Percentiles rank a stretch among this genome's conserved stretches.
phyloP scores from a whole-genome alignment of 2,113 vertebrate genomes.

The Prunella himalayana region DNA sequence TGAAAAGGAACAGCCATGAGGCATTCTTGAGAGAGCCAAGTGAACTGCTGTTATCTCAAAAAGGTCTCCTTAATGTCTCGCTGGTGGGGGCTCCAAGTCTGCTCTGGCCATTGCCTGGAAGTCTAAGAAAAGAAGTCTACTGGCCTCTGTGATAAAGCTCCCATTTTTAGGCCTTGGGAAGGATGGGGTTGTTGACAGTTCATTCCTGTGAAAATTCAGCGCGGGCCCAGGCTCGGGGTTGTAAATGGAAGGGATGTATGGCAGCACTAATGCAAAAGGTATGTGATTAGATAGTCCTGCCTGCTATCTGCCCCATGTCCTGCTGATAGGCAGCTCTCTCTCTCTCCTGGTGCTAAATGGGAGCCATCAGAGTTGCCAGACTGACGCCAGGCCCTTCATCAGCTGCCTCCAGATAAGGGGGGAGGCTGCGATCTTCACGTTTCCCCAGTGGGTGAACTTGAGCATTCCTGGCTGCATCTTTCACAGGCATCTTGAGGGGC shows the following conservation, averaged over 20 bases:
- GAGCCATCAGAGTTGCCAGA: conserved; percentile 79
- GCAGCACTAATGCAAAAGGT: conserved; percentile 56
- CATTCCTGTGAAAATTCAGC: conserved; percentile 77
- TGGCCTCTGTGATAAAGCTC: conserved; percentile 67
- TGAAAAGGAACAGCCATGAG: conserved; percentile 63
- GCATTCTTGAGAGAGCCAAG: conserved; percentile 55
- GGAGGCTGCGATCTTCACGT: conserved; percentile 40
- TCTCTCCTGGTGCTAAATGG: conserved; percentile 67
- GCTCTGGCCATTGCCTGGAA: conserved; percentile 52
- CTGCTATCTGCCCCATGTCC: conserved; percentile 65
- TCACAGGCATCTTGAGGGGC: conserved; percentile 26
- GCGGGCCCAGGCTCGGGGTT: conserved; percentile 43
- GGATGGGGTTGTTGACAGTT: conserved; percentile 81
- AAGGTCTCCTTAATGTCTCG: conserved; percentile 65
- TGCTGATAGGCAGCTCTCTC: conserved; percentile 85
- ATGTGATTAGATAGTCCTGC: conserved; percentile 64
- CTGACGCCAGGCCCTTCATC: conserved; percentile 83
- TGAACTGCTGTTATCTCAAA: conserved; percentile 63
- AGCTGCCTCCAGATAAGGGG: conserved; percentile 76
- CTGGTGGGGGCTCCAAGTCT: conserved; percentile 69
- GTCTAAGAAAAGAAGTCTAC: conserved; percentile 70
- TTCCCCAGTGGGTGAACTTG: conserved; percentile 52
- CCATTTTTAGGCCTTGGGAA: conserved; percentile 75
- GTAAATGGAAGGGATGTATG: conserved; percentile 46
- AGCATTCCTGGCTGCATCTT: conserved; percentile 43